Evolutionary conservation across 2,113 vertebrate species (phyloP), one percentile per base, ranked within the genome.

Genomic region (Myotis brandtii): DNA sequence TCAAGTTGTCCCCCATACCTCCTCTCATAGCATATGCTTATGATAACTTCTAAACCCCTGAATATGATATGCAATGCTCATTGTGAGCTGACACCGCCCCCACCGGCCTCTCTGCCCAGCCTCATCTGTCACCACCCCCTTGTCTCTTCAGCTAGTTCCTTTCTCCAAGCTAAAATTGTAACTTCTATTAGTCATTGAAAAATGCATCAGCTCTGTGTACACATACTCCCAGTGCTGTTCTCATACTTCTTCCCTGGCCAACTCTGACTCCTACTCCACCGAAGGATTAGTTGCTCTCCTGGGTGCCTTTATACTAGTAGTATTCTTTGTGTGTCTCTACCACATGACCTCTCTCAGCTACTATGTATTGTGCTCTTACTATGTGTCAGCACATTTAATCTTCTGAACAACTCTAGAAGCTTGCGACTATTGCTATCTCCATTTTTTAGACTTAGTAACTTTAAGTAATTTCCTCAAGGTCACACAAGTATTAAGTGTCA

Each of bases 361-460:
- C 43, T 30, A 25, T 10, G 12, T 46, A 86, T 23, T 48, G 3
- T 64, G 32, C 46, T 80, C 37, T 79, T 89, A 59, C 21, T 84
- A 25, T 50, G 4, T 62, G 12, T 21, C 70, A 80, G 67, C 6
- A 73, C 2, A 54, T 54, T 75, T 87, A 94, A 34, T 84, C 8
- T 66, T 95, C 37, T 62, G 32, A 92, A 66, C 9, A 92, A 54
- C 5, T 67, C 37, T 75, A 37, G 2, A 7, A 84, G 14, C 17
- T 37, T 50, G 16, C 12, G 70, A 46, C 30, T n/a, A 11, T 89
- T 76, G 72, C 66, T 79, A 56, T 70, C 32, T 75, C 12, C 11
- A 86, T 66, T 79, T 93, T 50, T 62, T 14, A 95, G 34, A 73
- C 30, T 83, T 52, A 62, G 25, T 67, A 84, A 91, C 34, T 90